These are phyloP conservation scores for Gymnopithys bicolor DNA, from an alignment of 2,797 vertebrate species.

Conservation along the genomic window DNA sequence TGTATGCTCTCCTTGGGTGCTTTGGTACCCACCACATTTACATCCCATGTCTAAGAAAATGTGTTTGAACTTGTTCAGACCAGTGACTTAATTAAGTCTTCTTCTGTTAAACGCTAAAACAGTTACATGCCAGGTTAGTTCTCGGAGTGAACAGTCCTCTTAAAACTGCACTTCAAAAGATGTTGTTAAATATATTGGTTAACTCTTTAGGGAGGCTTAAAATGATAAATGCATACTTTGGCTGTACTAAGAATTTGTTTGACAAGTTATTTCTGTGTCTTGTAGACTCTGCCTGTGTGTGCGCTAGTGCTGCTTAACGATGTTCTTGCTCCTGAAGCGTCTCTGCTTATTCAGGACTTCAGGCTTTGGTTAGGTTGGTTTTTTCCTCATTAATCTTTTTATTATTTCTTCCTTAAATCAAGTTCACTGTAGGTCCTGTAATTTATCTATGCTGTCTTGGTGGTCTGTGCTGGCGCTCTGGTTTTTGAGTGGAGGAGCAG, in stretches of 20 bases:
- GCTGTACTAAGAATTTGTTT: not conserved
- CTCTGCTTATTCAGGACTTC: not conserved
- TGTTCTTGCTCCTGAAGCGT: not conserved
- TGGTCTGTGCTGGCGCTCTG: not conserved
- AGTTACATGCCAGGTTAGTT: slow-evolving; percentile 21
- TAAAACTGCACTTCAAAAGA: slow-evolving; percentile 27
- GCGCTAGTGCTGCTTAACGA: not conserved
- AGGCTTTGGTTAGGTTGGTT: not conserved
- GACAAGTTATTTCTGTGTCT: not conserved
- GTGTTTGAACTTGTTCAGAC: slow-evolving; percentile 46
- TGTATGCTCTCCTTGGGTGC: not conserved
- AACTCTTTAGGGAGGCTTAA: slow-evolving; percentile 7
- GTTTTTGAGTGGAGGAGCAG: not conserved
- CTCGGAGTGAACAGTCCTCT: not conserved
- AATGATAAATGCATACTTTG: not conserved
- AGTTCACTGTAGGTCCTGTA: not conserved
- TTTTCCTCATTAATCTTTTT: not conserved
- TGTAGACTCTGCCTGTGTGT: not conserved
- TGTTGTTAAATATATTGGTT: slow-evolving; percentile 15
- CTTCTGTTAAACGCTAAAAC: not conserved
- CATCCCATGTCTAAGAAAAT: slow-evolving; percentile 30
- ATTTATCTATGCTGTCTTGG: not conserved
- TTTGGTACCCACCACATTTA: slow-evolving; percentile 34
- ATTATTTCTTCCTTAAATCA: not conserved
- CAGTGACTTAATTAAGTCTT: slow-evolving; percentile 28